phyloP scores from a whole-genome alignment of 2,113 vertebrate genomes.

The Microcebus griseorufus region DNA sequence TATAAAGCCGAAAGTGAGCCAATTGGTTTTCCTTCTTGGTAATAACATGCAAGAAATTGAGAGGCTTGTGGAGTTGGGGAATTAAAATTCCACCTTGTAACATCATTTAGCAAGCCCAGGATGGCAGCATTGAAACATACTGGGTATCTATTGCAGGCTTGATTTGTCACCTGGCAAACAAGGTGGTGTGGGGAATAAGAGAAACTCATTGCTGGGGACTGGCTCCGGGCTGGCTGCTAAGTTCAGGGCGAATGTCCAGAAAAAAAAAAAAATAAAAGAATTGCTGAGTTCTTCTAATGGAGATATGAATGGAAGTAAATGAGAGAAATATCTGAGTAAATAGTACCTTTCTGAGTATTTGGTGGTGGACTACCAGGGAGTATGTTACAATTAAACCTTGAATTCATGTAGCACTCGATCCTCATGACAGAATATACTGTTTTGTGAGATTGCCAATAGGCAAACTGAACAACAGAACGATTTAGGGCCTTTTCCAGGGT shows the following conservation, averaged over 20 bases:
- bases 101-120: neutral
- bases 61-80: neutral
- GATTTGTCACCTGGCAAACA: neutral
- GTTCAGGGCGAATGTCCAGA: neutral
- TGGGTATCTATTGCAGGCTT: neutral
- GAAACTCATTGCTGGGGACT: fast-evolving
- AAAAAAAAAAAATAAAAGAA: neutral
- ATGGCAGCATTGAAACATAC: neutral
- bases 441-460: neutral
- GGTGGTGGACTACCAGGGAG: neutral
- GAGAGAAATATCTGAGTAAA: neutral
- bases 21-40: neutral
- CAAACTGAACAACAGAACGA: neutral
- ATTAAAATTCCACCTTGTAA: neutral
- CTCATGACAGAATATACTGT: too few relatives aligned
- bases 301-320: neutral
- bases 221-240: neutral
- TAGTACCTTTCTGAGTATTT: neutral
- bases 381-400: neutral
- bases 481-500: neutral
- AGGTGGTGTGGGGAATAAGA: too few relatives aligned
- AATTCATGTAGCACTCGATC: neutral
- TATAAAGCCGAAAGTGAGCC: neutral
- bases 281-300: neutral
- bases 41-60: neutral